Base-by-base conservation (phyloP, 1,140 invertebrate species). In the Maconellicoccus hirsutus region DNA sequence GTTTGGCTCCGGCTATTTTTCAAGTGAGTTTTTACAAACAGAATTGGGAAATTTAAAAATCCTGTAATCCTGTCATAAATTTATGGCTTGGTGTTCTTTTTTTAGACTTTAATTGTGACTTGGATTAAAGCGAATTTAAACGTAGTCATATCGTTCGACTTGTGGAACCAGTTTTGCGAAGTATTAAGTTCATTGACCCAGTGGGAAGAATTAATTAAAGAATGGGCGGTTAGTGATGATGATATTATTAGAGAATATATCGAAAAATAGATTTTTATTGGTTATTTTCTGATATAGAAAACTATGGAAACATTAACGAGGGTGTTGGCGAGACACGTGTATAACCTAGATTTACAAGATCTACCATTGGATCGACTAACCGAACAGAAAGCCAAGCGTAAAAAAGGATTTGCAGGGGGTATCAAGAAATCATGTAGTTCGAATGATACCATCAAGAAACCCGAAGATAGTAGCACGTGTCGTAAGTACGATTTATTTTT, bases 51-150 rank as follows among this genome's bases (percentile, higher is more conserved):
- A n/a, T n/a, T n/a, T n/a, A n/a, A n/a, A n/a, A n/a, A n/a, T n/a
- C n/a, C n/a, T n/a, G n/a, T n/a, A n/a, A n/a, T n/a, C n/a, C n/a
- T n/a, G n/a, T n/a, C n/a, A n/a, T n/a, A n/a, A n/a, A n/a, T n/a
- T n/a, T n/a, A n/a, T n/a, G n/a, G n/a, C n/a, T n/a, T n/a, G n/a
- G n/a, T n/a, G n/a, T n/a, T n/a, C n/a, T n/a, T n/a, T n/a, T n/a
- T 93, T 77, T 87, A 98, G 84, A 98, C 96, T 0, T 79, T 98
- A 16, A 96, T 98, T 74, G 95, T 98, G 52, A 97, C 94, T 0
- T 98, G 95, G 94, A 98, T 98, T 73, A 95, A 96, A 78, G 95
- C 95, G 0, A 97, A 98, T 81, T 83, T 98, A 72, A 96, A 97
- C 81, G 94, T 98, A 1, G 85, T 90, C 2, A 92, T 96, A 70